Percentiles rank a stretch among this genome's conserved stretches.
Conservation (phyloP, 2,113 vertebrate genomes). For the Clinocottus analis region DNA sequence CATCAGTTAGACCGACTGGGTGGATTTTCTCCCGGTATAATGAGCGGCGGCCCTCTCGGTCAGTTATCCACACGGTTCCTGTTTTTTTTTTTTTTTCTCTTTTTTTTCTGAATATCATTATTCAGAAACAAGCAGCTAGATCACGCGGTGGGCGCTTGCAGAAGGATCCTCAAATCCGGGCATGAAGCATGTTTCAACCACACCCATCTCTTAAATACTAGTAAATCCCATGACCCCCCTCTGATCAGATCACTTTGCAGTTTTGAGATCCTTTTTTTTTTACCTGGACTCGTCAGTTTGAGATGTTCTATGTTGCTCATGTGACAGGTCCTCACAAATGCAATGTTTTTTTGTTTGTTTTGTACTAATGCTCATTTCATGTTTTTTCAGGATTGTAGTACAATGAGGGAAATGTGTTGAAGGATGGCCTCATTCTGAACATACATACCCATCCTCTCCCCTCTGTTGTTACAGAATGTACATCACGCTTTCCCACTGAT, state of each 20-base stretch:
- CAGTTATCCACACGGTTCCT: constrained; percentile 46
- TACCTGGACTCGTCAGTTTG: not conserved
- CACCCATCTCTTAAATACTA: constrained; percentile 77
- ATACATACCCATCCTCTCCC: not conserved
- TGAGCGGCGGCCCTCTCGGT: constrained; percentile 23
- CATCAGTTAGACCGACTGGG: constrained; percentile 11
- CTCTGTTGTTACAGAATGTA: not conserved
- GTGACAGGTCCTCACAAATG: not conserved
- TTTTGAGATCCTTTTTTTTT: not conserved
- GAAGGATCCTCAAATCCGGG: constrained; percentile 60
- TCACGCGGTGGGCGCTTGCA: constrained; percentile 62
- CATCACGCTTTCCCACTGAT: not conserved
- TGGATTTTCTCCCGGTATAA: not conserved
- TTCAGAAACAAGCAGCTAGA: constrained; percentile 54
- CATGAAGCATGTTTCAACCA: constrained; percentile 73
- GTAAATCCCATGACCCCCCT: constrained; percentile 46
- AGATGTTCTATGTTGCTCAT: not conserved
- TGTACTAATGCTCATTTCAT: not conserved
- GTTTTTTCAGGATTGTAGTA: not conserved
- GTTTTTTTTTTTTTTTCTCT: constrained; percentile 45
- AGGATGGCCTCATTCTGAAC: not conserved
- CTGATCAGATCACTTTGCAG: constrained; percentile 24
- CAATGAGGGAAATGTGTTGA: not conserved
- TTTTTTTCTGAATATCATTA: constrained; percentile 50
- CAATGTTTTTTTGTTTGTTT: not conserved